Evolutionary conservation across 2,113 vertebrate genomes (phyloP).

Genomic region (Paramisgurnus dabryanus): DNA sequence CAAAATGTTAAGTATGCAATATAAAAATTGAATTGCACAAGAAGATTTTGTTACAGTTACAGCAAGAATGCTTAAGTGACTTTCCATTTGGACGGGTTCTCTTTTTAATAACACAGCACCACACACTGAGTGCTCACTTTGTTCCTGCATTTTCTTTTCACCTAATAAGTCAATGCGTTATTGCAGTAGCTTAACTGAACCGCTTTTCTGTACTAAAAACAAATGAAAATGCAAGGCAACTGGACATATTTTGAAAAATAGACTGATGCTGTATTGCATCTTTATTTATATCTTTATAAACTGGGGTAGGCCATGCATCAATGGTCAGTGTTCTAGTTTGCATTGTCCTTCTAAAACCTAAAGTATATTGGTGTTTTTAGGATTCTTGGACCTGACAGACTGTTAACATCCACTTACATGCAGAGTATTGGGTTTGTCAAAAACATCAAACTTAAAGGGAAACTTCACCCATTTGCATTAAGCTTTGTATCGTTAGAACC

Average conservation of each 20-base stretch:
- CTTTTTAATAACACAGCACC: conserved; percentile 61
- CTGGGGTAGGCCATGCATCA: conserved; percentile 52
- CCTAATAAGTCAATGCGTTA: conserved; percentile 74
- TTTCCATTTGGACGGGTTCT: conserved; percentile 62
- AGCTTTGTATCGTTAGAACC: no score
- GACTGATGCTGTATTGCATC: conserved; percentile 44
- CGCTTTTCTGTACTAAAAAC: conserved; percentile 56
- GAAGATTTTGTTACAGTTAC: conserved; percentile 13
- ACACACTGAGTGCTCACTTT: conserved; percentile 53
- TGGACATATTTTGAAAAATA: conserved; percentile 45
- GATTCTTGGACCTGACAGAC: conserved; percentile 48
- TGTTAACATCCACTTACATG: conserved; percentile 54
- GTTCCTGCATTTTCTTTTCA: conserved; percentile 67
- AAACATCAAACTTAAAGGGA: conserved; percentile 42
- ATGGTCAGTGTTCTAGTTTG: conserved; percentile 44
- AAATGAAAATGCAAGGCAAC: conserved; percentile 60
- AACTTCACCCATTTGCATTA: no score
- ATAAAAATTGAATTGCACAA: neutral
- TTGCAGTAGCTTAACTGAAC: conserved; percentile 56
- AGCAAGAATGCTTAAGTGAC: conserved; percentile 54
- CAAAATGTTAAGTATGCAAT: conserved; percentile 1
- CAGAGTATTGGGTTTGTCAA: conserved; percentile 42
- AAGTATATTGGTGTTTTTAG: conserved; percentile 27
- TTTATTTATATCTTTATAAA: conserved; percentile 62
- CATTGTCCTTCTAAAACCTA: conserved; percentile 46